phyloP scores from a whole-genome alignment of 2,797 vertebrate species.

The Miichthys miiuy region DNA sequence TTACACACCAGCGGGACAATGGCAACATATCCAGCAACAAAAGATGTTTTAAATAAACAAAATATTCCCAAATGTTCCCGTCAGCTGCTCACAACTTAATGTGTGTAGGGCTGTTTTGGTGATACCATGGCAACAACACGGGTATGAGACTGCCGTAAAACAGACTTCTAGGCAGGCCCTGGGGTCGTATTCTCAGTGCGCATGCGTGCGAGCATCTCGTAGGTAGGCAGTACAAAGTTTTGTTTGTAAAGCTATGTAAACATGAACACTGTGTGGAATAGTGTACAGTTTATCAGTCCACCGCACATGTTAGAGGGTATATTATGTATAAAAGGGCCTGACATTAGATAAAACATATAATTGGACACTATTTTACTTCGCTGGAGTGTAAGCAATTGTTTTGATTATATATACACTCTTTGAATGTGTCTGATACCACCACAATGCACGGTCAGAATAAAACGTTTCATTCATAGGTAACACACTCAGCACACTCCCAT shows the following conservation, averaged over 20 bases:
- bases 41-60: background rate
- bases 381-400: background rate
- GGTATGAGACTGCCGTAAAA: slow-evolving; percentile 15
- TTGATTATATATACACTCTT: background rate
- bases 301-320: background rate
- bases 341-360: background rate
- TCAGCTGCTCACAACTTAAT: background rate
- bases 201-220: slow-evolving; percentile 5
- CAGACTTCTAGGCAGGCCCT: background rate
- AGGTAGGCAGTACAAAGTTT: background rate
- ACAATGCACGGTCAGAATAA: background rate
- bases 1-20: background rate
- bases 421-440: background rate
- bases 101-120: background rate
- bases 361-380: background rate
- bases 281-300: background rate
- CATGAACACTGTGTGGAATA: background rate
- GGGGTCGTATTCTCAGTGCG: background rate
- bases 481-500: background rate
- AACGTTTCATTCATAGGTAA: background rate
- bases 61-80: background rate
- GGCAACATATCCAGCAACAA: background rate
- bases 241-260: background rate
- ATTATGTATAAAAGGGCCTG: rapidly evolving
- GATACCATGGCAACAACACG: slow-evolving; percentile 29